Conservation (phyloP, 2,797 vertebrate genomes). For the Fringilla coelebs region DNA sequence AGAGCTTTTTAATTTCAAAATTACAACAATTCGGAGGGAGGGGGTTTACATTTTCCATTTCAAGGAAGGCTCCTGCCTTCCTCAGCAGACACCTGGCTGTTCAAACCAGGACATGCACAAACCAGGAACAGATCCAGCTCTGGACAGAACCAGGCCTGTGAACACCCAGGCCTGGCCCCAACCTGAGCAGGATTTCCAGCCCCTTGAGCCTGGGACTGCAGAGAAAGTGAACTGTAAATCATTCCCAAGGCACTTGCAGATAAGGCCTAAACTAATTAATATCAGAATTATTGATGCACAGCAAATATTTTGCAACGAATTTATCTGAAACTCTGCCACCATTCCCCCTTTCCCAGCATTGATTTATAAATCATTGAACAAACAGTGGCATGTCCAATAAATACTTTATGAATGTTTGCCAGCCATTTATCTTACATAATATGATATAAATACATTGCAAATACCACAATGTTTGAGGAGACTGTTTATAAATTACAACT, state of each 20-base stretch:
- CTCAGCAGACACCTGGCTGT: neutral
- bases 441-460: slow-evolving; percentile 58
- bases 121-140: neutral
- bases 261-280: slow-evolving; percentile 67
- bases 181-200: neutral
- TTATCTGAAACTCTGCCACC: slow-evolving; percentile 55
- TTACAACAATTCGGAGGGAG: neutral
- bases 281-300: slow-evolving; percentile 54
- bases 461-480: neutral
- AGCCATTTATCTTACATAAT: slow-evolving; percentile 65
- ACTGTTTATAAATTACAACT: slow-evolving; percentile 22
- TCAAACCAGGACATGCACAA: neutral
- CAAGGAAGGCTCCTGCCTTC: neutral
- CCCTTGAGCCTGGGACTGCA: neutral
- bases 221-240: slow-evolving; percentile 21
- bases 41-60: neutral
- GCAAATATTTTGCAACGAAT: slow-evolving; percentile 68
- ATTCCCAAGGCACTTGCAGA: slow-evolving; percentile 29
- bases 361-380: slow-evolving; percentile 66
- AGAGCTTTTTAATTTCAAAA: neutral
- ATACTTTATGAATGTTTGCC: slow-evolving; percentile 72
- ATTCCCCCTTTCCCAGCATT: slow-evolving; percentile 7
- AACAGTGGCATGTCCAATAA: slow-evolving; percentile 52
- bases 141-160: neutral
- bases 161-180: neutral